These are phyloP conservation scores for Aleiodes sp. DNA, from an alignment of 1,140 invertebrate species.

Conservation along the genomic window DNA sequence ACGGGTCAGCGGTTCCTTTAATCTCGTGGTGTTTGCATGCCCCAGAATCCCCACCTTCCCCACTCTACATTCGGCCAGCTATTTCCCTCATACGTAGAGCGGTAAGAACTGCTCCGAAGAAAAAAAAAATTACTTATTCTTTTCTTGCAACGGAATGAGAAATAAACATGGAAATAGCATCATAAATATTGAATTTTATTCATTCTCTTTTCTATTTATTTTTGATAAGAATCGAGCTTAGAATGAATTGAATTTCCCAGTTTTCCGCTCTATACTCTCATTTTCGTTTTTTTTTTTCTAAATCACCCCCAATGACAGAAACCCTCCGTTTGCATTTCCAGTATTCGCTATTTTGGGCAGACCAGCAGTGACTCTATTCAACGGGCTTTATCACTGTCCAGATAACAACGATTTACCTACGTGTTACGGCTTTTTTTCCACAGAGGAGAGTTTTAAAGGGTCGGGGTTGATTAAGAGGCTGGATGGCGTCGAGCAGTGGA, in stretches of 20 bases:
- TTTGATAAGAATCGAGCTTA: not conserved
- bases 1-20: constrained; percentile 57
- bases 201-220: not conserved
- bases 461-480: constrained; percentile 38
- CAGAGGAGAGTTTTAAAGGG: not conserved
- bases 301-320: not conserved
- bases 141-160: too few relatives aligned
- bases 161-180: too few relatives aligned
- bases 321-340: constrained; percentile 50
- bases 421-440: constrained; percentile 43
- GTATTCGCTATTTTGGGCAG: constrained; percentile 48
- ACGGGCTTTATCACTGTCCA: constrained; percentile 66
- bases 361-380: constrained; percentile 60
- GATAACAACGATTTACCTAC: constrained; percentile 69
- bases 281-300: not conserved
- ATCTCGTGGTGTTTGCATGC: constrained; percentile 65
- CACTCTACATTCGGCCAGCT: constrained; percentile 33
- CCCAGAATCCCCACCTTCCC: constrained; percentile 19
- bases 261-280: not conserved
- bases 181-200: too few relatives aligned
- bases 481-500: constrained; percentile 12
- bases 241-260: not conserved
- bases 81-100: constrained; percentile 31
- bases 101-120: too few relatives aligned
- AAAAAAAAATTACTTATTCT: too few relatives aligned